phyloP scores from a whole-genome alignment of 2,888 invertebrate genomes.

The Ochropacha duplaris region DNA sequence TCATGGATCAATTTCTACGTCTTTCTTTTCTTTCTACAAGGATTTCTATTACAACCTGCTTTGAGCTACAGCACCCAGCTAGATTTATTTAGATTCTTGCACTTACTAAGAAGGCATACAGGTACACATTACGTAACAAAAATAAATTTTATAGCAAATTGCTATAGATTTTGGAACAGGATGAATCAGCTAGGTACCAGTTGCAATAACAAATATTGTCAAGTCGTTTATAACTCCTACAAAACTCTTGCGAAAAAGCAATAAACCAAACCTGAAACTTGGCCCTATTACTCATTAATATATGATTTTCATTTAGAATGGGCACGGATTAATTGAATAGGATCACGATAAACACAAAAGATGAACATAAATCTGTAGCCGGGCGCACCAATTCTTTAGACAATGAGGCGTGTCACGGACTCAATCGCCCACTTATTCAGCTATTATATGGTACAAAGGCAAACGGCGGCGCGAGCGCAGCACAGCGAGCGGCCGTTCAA shows the following conservation, averaged over 20 bases:
- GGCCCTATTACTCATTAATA: constrained; percentile 1
- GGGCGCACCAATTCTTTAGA: constrained; percentile 41
- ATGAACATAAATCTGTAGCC: constrained; percentile 27
- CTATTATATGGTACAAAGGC: constrained; percentile 41
- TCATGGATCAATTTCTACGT: no score
- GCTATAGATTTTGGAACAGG: neutral
- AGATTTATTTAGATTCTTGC: no score
- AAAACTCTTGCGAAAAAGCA: constrained; percentile 1
- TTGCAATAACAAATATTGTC: neutral
- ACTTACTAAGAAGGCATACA: no score
- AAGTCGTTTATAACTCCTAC: neutral
- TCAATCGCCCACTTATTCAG: constrained; percentile 55
- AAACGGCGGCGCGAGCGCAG: constrained; percentile 36
- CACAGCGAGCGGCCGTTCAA: constrained; percentile 49
- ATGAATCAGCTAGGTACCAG: neutral
- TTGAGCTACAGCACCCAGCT: no score
- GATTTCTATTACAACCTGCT: no score
- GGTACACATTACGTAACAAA: no score
- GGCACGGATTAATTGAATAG: constrained; percentile 13
- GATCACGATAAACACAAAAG: constrained; percentile 12
- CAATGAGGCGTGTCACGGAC: constrained; percentile 62
- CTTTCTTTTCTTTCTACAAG: no score
- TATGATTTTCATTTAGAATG: constrained; percentile 7
- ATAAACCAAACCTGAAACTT: neutral
- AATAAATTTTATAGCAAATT: neutral